These are phyloP conservation scores for Pseudobourletiella spinata DNA, from an alignment of 1,140 invertebrate species.

Conservation along the genomic window DNA sequence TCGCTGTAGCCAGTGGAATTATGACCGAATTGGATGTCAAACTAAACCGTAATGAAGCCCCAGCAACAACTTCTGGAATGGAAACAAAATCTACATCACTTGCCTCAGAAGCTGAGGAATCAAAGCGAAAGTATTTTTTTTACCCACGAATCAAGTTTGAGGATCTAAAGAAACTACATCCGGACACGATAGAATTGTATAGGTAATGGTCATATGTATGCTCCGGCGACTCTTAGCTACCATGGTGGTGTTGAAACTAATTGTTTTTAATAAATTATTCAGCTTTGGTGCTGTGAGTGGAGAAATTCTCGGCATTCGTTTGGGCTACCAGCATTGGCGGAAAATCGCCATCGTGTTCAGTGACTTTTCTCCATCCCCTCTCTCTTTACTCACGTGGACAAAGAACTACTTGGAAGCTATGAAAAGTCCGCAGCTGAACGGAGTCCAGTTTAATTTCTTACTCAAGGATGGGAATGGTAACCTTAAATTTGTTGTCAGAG, in stretches of 20 bases:
- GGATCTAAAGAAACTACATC: constrained; percentile 15
- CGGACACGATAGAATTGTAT: constrained; percentile 24
- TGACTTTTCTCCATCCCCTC: constrained; percentile 17
- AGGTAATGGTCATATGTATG: constrained; percentile 15
- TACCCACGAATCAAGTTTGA: constrained; percentile 26
- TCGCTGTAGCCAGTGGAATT: too few species aligned
- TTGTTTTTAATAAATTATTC: too few species aligned
- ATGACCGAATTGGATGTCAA: neutral
- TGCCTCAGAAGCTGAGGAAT: too few species aligned
- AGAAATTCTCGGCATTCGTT: constrained; percentile 27
- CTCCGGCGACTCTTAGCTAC: too few species aligned
- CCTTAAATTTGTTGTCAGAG: neutral
- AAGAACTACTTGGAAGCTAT: constrained; percentile 3
- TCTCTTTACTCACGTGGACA: constrained; percentile 15
- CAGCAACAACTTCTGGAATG: too few species aligned
- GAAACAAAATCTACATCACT: too few species aligned
- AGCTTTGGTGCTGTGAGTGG: constrained; percentile 26
- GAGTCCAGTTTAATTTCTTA: constrained; percentile 25
- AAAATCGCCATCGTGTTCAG: constrained; percentile 28
- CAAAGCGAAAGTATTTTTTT: constrained; percentile 21
- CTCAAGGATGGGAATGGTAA: constrained; percentile 35
- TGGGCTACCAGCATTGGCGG: constrained; percentile 27
- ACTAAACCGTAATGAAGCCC: neutral
- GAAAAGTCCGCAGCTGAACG: neutral
- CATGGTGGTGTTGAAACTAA: too few species aligned